Evolutionary conservation across 2,888 invertebrate genomes (phyloP).

Genomic region (Orchestes rusci): DNA sequence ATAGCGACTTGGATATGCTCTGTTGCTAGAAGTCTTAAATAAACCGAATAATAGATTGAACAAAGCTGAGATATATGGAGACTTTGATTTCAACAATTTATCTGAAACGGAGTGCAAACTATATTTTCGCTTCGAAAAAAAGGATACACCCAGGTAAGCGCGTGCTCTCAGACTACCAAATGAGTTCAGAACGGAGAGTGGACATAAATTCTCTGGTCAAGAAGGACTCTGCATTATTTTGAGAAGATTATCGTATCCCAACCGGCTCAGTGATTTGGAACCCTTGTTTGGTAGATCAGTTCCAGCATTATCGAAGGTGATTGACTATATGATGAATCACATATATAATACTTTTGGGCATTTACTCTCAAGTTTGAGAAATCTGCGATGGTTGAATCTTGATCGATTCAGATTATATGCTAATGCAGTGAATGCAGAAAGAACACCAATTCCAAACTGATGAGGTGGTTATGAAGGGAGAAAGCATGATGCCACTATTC

Average conservation of each 20-base stretch:
- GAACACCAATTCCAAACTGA: slow-evolving; percentile 20
- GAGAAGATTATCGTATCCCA: slow-evolving; percentile 8
- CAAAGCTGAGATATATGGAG: slow-evolving; percentile 1
- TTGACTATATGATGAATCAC: slow-evolving; percentile 4
- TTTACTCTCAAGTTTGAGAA: slow-evolving; percentile 3
- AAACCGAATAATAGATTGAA: background rate
- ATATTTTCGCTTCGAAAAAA: slow-evolving; percentile 10
- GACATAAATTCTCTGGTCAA: slow-evolving; percentile 5
- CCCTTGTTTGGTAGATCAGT: slow-evolving; percentile 5
- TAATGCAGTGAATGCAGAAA: slow-evolving; percentile 5
- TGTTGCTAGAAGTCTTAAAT: slow-evolving; percentile 4
- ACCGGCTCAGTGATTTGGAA: slow-evolving; percentile 8
- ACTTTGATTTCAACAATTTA: background rate
- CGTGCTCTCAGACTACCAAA: slow-evolving; percentile 8
- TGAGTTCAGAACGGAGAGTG: slow-evolving; percentile 1
- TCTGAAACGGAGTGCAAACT: slow-evolving; percentile 7
- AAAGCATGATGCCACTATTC: slow-evolving; percentile 26
- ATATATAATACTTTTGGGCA: slow-evolving; percentile 1
- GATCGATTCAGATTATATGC: slow-evolving; percentile 9
- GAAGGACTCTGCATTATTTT: slow-evolving; percentile 7
- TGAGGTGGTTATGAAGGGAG: slow-evolving; percentile 22
- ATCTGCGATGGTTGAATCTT: background rate
- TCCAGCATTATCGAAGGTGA: slow-evolving; percentile 5
- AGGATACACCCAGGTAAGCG: slow-evolving; percentile 7
- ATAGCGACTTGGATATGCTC: slow-evolving; percentile 4